Percentiles rank a stretch among this genome's conserved stretches.
Conservation (phyloP, 2,888 invertebrate species). For the Microctonus aethiopoides region DNA sequence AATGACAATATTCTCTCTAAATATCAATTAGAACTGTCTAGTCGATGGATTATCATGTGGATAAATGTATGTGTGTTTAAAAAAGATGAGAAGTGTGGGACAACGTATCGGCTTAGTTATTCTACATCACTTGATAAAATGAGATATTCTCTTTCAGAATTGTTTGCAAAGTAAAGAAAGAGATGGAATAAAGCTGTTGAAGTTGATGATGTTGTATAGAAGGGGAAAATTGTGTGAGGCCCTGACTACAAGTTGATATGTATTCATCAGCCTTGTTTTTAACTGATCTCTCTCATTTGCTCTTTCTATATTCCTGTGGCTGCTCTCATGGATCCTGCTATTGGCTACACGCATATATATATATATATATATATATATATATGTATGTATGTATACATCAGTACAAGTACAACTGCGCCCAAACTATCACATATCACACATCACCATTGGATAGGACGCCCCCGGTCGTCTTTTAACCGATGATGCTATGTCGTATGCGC, state of each 20-base stretch:
- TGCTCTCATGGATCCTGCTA: neutral
- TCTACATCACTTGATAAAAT: neutral
- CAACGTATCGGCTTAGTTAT: neutral
- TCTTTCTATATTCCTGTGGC: neutral
- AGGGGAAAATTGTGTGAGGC: neutral
- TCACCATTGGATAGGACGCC: constrained; percentile 9
- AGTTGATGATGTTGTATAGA: too few species aligned
- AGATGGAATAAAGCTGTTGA: neutral
- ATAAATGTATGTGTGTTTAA: too few species aligned
- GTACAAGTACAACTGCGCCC: neutral
- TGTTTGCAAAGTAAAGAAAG: neutral
- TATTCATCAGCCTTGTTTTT: neutral
- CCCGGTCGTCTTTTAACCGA: constrained; percentile 24
- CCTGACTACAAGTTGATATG: neutral
- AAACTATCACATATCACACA: neutral
- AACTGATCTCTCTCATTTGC: neutral
- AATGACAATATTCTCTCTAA: neutral
- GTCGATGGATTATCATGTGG: neutral
- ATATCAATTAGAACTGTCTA: neutral
- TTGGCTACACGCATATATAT: neutral
- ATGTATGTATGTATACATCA: neutral
- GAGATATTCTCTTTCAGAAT: neutral
- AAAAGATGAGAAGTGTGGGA: neutral
- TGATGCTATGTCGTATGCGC: constrained; percentile 64
- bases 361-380: too few species aligned